Conservation (phyloP, 2,113 vertebrate genomes). For the Microcebus ravelobensis region DNA sequence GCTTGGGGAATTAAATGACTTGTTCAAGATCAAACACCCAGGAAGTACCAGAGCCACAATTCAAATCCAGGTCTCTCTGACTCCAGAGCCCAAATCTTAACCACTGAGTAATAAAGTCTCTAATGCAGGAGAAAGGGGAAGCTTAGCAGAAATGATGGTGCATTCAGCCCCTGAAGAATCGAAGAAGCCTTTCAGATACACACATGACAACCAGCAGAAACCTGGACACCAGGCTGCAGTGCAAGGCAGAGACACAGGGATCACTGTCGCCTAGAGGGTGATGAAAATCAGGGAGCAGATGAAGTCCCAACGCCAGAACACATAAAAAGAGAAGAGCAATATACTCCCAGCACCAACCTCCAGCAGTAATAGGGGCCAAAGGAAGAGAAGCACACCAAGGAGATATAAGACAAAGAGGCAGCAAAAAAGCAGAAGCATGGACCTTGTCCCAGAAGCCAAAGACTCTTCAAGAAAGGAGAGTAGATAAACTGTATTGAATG, state of each 20-base stretch:
- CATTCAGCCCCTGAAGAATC: not conserved
- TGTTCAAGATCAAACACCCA: not conserved
- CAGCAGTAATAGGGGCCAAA: not conserved
- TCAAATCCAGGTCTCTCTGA: not conserved
- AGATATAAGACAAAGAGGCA: not conserved
- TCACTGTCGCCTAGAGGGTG: not conserved
- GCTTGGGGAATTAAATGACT: not conserved
- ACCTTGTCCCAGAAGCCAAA: not conserved
- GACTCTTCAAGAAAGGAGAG: not conserved
- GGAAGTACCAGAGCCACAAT: not conserved
- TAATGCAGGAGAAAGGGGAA: not conserved
- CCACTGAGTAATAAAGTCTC: not conserved
- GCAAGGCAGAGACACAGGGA: not conserved
- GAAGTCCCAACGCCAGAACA: not conserved
- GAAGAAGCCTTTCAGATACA: not conserved
- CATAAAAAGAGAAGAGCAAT: not conserved
- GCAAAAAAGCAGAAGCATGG: not conserved
- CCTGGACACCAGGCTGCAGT: not conserved
- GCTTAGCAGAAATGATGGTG: not conserved
- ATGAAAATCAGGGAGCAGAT: not conserved
- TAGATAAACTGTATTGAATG: rapidly evolving
- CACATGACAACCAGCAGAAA: not conserved
- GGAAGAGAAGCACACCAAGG: not conserved
- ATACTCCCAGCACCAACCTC: not conserved
- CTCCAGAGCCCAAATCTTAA: not conserved